Evolutionary conservation across 1,140 invertebrate species (phyloP).

Genomic region (Coenobita brevimanus): DNA sequence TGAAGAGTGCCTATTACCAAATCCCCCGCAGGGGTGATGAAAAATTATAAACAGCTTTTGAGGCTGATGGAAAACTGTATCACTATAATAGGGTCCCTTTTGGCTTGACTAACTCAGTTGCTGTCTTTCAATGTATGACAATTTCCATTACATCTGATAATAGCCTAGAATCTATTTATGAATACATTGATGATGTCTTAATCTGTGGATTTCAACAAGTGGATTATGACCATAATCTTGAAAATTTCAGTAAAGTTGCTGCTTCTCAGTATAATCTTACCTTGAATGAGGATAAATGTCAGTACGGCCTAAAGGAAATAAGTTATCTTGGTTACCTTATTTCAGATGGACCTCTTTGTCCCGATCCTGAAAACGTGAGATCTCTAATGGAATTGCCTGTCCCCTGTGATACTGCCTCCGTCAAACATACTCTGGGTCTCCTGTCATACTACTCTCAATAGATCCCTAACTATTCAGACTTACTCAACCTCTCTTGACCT

Average conservation of each 20-base stretch:
- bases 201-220: not conserved
- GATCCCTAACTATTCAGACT: not conserved
- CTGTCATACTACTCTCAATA: conserved; percentile 3
- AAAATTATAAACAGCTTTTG: conserved; percentile 9
- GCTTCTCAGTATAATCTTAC: conserved; percentile 7
- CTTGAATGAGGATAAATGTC: conserved; percentile 26
- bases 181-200: conserved; percentile 3
- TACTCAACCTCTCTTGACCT: not conserved
- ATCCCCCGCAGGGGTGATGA: not conserved
- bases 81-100: conserved; percentile 22
- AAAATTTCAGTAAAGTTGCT: not conserved
- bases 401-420: not conserved
- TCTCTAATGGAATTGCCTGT: not conserved
- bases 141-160: conserved; percentile 11
- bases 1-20: conserved; percentile 29
- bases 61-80: conserved; percentile 1
- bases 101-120: conserved; percentile 32
- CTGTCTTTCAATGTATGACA: conserved; percentile 32
- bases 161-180: conserved; percentile 15
- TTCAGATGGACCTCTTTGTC: not conserved
- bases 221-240: conserved; percentile 11
- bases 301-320: not conserved
- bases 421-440: not conserved
- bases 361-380: not conserved
- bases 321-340: not conserved